Evolutionary conservation across 2,113 vertebrate species (phyloP), one percentile per base, ranked within the genome.

Genomic region (Sylvietta virens): DNA sequence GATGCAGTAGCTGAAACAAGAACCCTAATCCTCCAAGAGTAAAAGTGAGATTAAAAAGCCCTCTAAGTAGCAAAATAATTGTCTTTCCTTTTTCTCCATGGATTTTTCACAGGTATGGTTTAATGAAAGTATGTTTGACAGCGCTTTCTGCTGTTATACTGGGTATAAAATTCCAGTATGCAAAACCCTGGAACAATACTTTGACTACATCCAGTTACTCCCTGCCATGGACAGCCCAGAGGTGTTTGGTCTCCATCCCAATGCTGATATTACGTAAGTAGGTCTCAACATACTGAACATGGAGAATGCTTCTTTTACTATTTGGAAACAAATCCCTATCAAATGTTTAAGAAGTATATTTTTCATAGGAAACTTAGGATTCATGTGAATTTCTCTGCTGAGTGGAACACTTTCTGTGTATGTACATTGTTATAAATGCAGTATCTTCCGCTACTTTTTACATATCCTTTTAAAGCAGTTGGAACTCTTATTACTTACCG

Each of bases 221-320:
- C 98, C 98, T 48, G 85, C 95, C 24, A 78, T 98, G 58, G 98
- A 98, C 78, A 98, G 95, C 78, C 98, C 98, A 6, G 97, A 98
- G 88, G 98, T 98, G 86, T 98, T 98, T 94, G 98, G 98, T 71
- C 98, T 98, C 33, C 98, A 98, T 81, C 96, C 98, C 50, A 98
- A 98, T 33, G 98, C 98, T 23, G 97, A 98, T 83, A 98, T 98
- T 94, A 98, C 95, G 98, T 98, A 94, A 97, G 98, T 96, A 53
- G 51, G 17, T 82, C 81, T 88, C 40, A 66, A 56, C 22, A 22
- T 40, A 76, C 3, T 74, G 53, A 81, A 88, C 64, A 30, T 8
- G 20, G 45, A 66, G 35, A 73, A 58, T 0, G 1, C 67, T 93
- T 79, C 15, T 73, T 90, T 82, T 39, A 47, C 18, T 57, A 15